phyloP scores from a whole-genome alignment of 2,113 vertebrate species.

The Mormyrus lacerda region DNA sequence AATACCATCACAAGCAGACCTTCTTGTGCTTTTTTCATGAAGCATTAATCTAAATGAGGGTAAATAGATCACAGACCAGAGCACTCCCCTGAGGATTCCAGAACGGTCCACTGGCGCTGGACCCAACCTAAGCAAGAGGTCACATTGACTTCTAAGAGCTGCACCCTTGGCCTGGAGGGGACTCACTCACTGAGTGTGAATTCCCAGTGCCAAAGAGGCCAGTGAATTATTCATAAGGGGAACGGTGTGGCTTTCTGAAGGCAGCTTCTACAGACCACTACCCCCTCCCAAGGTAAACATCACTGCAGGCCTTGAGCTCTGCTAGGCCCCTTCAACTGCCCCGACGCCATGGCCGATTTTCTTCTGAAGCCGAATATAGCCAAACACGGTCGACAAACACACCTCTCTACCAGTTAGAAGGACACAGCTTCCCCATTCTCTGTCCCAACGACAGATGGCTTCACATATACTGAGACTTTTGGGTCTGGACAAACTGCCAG shows the following conservation, averaged over 20 bases:
- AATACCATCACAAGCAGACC: background rate
- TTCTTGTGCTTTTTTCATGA: background rate
- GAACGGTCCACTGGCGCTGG: background rate
- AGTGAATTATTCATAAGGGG: background rate
- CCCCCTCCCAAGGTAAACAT: background rate
- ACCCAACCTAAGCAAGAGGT: background rate
- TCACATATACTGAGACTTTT: background rate
- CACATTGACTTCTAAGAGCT: background rate
- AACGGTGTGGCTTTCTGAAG: background rate
- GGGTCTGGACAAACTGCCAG: background rate
- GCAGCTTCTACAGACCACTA: background rate
- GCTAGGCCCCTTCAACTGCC: background rate
- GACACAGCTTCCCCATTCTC: background rate
- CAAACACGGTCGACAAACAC: background rate
- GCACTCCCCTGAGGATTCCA: background rate
- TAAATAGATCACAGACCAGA: background rate
- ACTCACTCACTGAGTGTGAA: background rate
- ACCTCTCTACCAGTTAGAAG: background rate
- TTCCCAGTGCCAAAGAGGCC: background rate
- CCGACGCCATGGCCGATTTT: background rate
- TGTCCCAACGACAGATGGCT: background rate
- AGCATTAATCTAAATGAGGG: background rate
- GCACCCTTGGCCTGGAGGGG: background rate
- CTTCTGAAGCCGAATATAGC: background rate
- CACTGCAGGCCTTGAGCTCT: background rate